Conservation (phyloP, 1,140 invertebrate genomes). For the Ceratina japonica region DNA sequence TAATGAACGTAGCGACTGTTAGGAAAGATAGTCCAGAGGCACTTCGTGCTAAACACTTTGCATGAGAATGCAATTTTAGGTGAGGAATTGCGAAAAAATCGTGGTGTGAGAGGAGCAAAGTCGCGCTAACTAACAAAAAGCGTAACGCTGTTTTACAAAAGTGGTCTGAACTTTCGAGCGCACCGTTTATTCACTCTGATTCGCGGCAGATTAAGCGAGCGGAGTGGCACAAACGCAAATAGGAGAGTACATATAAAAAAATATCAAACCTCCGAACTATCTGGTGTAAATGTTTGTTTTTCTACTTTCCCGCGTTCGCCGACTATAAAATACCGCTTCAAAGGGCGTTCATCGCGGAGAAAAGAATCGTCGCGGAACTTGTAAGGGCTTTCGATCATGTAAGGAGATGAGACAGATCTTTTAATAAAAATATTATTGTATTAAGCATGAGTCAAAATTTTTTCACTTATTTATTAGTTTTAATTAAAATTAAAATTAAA, state of each 20-base stretch:
- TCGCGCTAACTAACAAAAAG: background rate
- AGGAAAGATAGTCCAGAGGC: background rate
- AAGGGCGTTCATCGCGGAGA: background rate
- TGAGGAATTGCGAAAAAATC: background rate
- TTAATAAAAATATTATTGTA: too few species aligned
- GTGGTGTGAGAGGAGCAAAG: background rate
- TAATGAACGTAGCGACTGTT: slow-evolving; percentile 3
- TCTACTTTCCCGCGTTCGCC: background rate
- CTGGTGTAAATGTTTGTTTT: background rate
- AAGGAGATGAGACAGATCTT: too few species aligned
- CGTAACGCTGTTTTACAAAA: background rate
- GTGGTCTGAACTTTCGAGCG: background rate
- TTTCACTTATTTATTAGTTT: too few species aligned
- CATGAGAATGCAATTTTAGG: too few species aligned
- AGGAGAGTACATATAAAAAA: too few species aligned
- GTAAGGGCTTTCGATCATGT: too few species aligned
- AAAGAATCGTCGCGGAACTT: background rate
- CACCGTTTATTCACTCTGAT: too few species aligned
- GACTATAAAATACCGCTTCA: background rate
- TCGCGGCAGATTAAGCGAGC: background rate
- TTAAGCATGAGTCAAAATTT: too few species aligned
- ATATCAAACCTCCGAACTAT: background rate
- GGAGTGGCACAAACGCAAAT: too few species aligned
- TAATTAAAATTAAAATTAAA: too few species aligned
- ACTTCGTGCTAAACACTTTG: background rate